Base-by-base conservation (phyloP, 1,140 invertebrate species). In the Venustaconcha ellipsiformis region DNA sequence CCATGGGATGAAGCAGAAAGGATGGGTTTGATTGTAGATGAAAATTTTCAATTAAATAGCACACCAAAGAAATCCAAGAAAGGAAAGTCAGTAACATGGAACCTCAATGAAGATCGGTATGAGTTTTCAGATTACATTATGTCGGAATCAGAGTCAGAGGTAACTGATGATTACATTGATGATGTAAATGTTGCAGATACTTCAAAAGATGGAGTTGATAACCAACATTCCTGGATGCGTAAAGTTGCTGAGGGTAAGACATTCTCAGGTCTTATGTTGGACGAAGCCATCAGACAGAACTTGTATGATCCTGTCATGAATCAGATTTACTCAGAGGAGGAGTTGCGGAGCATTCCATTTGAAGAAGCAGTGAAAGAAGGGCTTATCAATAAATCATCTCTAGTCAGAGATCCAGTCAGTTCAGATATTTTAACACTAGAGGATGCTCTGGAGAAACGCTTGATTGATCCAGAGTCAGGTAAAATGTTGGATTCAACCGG, bases 351-450 rank as follows among this genome's bases (percentile, higher is more conserved):
- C 37, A 72, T 88, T 23, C 70, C 85, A 18, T 81, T 85, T 48
- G 62, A 85, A 69, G 94, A 96, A 87, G 96, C 96, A 11, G 94
- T 96, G 14, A 93, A 96, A 85, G 92, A 94, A 73, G 96, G 96
- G 63, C 92, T 96, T 17, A 94, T 99, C 64, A 93, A 95, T 58
- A 83, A 80, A 70, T 84, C 85, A 60, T 88, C 87, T 56, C 70
- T 97, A 76, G 94, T 96, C 12, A 85, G 89, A 75, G 94, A 94
- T 83, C 91, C 94, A 37, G 84, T 83, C n/a, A 93, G 93, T 72
- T 94, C 94, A 74, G 92, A 93, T 87, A 91, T 96, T 2, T 92
- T 95, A 67, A 95, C 95, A 14, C 96, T 97, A 85, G 93, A 93
- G 80, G 93, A 95, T 85, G 96, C 95, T 57, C 93, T 96, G n/a